Base-by-base conservation (phyloP, 2,888 invertebrate genomes). In the Callimorpha dominula region DNA sequence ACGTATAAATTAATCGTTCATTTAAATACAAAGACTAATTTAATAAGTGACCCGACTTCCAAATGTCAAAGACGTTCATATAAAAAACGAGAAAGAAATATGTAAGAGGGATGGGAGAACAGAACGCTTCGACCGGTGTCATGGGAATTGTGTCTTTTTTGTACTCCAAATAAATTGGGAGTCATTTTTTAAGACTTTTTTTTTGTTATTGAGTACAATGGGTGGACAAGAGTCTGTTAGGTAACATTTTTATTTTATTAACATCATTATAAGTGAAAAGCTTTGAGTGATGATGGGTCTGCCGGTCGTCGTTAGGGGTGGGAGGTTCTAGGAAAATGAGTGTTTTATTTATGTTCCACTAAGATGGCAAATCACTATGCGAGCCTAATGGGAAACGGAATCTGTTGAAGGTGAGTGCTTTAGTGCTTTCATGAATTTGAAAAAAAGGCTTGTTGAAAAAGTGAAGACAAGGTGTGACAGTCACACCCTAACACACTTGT, bases 1-100 rank as follows among this genome's bases (percentile, higher is more conserved):
- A 86, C 83, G 84, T 82, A 87, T 86, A 93, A 92, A 95, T 94
- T 94, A 94, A 94, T 94, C 92, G 93, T 93, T 89, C 89, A 94
- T 95, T 95, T 94, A 94, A 95, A 95, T 95, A 95, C 94, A 95
- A 95, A 95, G 93, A 92, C 94, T 95, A 95, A 95, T 95, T 95
- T 95, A 95, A 95, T 95, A 95, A 95, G 94, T 94, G 94, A 92
- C 91, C 93, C 92, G 90, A 91, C 93, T 93, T 85, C 91, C 86
- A 91, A 94, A 95, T 94, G 95, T 95, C 95, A 94, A 94, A 94
- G 91, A 89, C 86, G 85, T 92, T 90, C 89, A 91, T 91, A 91
- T 90, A 93, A 94, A 93, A 94, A 94, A 93, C 88, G 87, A 91
- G 88, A 90, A 89, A 90, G 89, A 90, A 91, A 86, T 87, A 89